Evolutionary conservation across 2,888 invertebrate genomes (phyloP).

Genomic region (Nudaria mundana): DNA sequence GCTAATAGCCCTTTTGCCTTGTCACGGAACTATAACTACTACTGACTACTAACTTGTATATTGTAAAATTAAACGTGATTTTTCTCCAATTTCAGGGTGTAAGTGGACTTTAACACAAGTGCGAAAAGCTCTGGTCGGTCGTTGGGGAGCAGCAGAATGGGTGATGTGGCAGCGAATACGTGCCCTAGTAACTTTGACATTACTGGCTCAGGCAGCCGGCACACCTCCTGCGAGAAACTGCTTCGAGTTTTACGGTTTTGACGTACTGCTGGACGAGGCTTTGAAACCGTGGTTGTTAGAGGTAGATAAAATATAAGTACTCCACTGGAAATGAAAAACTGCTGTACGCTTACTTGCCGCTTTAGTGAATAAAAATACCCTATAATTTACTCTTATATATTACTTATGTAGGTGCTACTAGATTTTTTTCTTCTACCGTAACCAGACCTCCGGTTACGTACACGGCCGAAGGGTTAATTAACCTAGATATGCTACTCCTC

Average conservation of each 20-base stretch:
- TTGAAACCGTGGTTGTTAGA: slow-evolving; percentile 94
- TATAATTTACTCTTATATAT: too few relatives aligned
- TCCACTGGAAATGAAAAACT: too few relatives aligned
- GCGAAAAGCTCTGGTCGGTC: slow-evolving; percentile 84
- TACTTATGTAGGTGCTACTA: too few relatives aligned
- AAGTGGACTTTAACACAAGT: slow-evolving; percentile 93
- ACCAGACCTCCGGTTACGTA: too few relatives aligned
- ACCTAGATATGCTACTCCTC: too few relatives aligned
- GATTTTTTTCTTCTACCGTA: too few relatives aligned
- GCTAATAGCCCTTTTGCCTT: too few relatives aligned
- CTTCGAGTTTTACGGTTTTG: slow-evolving; percentile 95
- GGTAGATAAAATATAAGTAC: too few relatives aligned
- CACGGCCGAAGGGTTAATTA: too few relatives aligned
- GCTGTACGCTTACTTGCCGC: too few relatives aligned
- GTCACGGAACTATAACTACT: too few relatives aligned
- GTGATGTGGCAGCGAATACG: slow-evolving; percentile 90
- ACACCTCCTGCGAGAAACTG: slow-evolving; percentile 88
- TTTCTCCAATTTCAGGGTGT: slow-evolving; percentile 80
- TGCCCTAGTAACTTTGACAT: slow-evolving; percentile 87
- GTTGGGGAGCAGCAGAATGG: slow-evolving; percentile 88
- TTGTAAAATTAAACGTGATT: neutral
- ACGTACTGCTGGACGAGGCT: slow-evolving; percentile 91
- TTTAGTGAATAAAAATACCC: too few relatives aligned
- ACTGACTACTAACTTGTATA: neutral
- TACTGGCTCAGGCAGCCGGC: slow-evolving; percentile 87